Conservation (phyloP, 2,797 vertebrate genomes). For the Sebastes minor region DNA sequence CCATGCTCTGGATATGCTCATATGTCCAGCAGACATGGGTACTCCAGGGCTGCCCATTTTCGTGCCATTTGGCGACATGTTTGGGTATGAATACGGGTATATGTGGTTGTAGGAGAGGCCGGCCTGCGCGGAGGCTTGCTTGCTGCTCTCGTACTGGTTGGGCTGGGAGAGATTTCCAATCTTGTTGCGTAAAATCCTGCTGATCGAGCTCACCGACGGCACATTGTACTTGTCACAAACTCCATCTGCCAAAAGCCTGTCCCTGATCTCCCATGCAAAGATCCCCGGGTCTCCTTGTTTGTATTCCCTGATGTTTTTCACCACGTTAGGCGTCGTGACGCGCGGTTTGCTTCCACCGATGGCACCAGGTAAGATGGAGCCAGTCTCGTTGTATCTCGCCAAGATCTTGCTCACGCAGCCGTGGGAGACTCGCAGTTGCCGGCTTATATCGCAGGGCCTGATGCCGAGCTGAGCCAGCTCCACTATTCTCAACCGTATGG, state of each 20-base stretch:
- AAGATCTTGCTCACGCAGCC: conserved; percentile 98
- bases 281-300: conserved; percentile 97
- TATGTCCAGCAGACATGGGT: conserved; percentile 86
- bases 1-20: conserved; percentile 93
- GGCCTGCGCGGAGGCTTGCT: conserved; percentile 87
- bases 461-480: conserved; percentile 98
- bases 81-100: conserved; percentile 93
- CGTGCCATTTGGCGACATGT: conserved; percentile 86
- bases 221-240: conserved; percentile 99
- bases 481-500: conserved; percentile 94
- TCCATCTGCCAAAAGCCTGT: conserved; percentile 94
- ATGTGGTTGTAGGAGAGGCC: conserved; percentile 92
- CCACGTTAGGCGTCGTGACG: conserved; percentile 98
- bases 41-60: conserved; percentile 88
- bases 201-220: conserved; percentile 97
- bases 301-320: conserved; percentile 98
- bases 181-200: conserved; percentile 97
- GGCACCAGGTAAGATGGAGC: conserved; percentile 96
- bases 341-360: conserved; percentile 98
- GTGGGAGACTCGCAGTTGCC: conserved; percentile 95
- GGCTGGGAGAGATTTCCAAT: conserved; percentile 94
- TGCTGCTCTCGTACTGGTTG: conserved; percentile 86
- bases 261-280: conserved; percentile 99
- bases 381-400: conserved; percentile 97
- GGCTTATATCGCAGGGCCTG: conserved; percentile 96